Percentiles rank a stretch among this genome's conserved stretches.
Evolutionary conservation across 1,140 invertebrate species (phyloP).

Genomic region (Ceratosolen fusciceps): DNA sequence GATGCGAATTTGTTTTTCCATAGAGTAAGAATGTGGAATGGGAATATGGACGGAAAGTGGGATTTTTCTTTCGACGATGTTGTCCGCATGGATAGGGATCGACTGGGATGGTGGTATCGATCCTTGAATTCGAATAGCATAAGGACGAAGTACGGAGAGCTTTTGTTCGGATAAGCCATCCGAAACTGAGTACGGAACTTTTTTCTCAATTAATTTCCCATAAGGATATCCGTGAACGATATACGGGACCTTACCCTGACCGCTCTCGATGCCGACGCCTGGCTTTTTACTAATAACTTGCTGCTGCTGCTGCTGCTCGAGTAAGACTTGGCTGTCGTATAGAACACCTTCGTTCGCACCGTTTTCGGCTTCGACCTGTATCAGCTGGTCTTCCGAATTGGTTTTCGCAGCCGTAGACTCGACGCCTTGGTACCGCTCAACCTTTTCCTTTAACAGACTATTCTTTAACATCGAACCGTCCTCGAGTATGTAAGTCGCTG

Average conservation of each 20-base stretch:
- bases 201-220: slow-evolving; percentile 71
- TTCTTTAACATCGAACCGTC: slow-evolving; percentile 14
- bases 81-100: slow-evolving; percentile 70
- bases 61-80: slow-evolving; percentile 70
- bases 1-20: slow-evolving; percentile 71
- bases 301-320: background rate
- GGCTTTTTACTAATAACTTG: slow-evolving; percentile 46
- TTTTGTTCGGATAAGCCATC: slow-evolving; percentile 59
- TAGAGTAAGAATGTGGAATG: slow-evolving; percentile 70
- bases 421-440: slow-evolving; percentile 21
- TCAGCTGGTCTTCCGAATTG: background rate
- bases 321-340: background rate
- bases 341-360: background rate
- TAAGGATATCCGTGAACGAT: slow-evolving; percentile 68
- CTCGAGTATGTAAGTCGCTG: slow-evolving; percentile 36
- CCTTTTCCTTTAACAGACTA: slow-evolving; percentile 40
- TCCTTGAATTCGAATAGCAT: slow-evolving; percentile 59
- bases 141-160: slow-evolving; percentile 54
- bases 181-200: slow-evolving; percentile 56
- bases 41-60: slow-evolving; percentile 59
- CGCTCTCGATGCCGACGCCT: background rate
- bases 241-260: slow-evolving; percentile 44
- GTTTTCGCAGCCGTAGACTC: background rate
- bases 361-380: background rate
- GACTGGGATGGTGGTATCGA: slow-evolving; percentile 71